Evolutionary conservation across 1,140 invertebrate species (phyloP), one percentile per base, ranked within the genome.

Genomic region (Teleopsis dalmanni): DNA sequence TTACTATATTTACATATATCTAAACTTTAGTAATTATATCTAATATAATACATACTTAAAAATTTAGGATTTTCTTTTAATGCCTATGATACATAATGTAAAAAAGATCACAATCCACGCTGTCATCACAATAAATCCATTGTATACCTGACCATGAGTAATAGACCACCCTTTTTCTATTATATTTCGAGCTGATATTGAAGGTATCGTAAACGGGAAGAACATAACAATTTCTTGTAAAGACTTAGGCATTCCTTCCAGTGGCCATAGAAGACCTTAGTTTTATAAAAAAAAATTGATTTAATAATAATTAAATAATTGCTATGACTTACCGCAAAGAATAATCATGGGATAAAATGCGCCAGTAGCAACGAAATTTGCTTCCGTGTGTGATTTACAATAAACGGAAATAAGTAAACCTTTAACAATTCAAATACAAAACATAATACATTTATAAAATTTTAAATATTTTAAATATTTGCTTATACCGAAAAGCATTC

Each of bases 261-360:
- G 54, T 0, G 91, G 91, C 91, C 91, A 95, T 14, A 95, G 75
- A n/a, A 88, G 80, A 53, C 90, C 90, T 88, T 68, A 18, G n/a
- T n/a, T n/a, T n/a, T n/a, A n/a, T n/a, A n/a, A n/a, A n/a, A n/a
- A n/a, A 8, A 26, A 14, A 8, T 10, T n/a, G 8, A 23, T 13
- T 2, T 19, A 8, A 34, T 34, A 34, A 14, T 34, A 16, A 13
- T 1, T 26, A 42, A 29, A 29, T 29, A 29, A 29, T 29, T 13
- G 13, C 6, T 13, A 13, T 3, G 2, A 44, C 14, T 75, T 72
- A 91, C 89, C 90, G 64, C 85, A 85, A 1, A 91, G 69, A 37
- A 92, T 63, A 48, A 94, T 80, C 72, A 89, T 83, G 0, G 90
- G 90, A 62, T 91, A 92, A 60, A 95, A 92, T 44, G 82, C 86